These are phyloP conservation scores for Cyclophora punctaria DNA, from an alignment of 2,888 invertebrate species.

Conservation along the genomic window DNA sequence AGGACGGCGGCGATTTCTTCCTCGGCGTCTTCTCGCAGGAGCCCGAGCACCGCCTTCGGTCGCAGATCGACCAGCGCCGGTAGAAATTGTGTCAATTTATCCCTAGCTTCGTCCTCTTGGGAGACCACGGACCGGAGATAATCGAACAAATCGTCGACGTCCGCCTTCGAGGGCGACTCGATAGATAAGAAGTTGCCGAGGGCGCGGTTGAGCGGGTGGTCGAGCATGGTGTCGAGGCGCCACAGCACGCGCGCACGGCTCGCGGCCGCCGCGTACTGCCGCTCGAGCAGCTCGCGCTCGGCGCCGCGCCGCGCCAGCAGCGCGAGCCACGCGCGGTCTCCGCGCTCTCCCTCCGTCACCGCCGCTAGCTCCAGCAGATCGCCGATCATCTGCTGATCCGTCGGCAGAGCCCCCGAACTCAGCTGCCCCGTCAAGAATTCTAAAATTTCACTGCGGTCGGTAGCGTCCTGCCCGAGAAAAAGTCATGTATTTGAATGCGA, in stretches of 20 bases:
- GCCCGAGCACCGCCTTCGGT: slow-evolving; percentile 46
- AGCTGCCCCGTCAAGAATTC: slow-evolving; percentile 59
- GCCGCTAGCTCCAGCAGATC: slow-evolving; percentile 38
- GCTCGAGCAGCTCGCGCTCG: slow-evolving; percentile 30
- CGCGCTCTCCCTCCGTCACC: slow-evolving; percentile 38
- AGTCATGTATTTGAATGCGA: not conserved
- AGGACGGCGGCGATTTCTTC: not conserved
- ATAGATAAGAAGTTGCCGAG: not conserved
- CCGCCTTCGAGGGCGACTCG: slow-evolving; percentile 33
- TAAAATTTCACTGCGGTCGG: slow-evolving; percentile 50
- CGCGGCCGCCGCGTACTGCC: slow-evolving; percentile 20
- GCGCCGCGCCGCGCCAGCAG: slow-evolving; percentile 25
- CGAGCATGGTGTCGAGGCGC: slow-evolving; percentile 36
- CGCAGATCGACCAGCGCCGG: slow-evolving; percentile 36
- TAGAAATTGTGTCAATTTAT: slow-evolving; percentile 30
- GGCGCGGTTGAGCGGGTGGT: slow-evolving; percentile 9
- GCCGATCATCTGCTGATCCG: slow-evolving; percentile 45
- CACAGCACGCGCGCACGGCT: slow-evolving; percentile 47
- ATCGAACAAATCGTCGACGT: slow-evolving; percentile 56
- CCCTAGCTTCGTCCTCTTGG: slow-evolving; percentile 21
- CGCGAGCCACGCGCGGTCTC: slow-evolving; percentile 9
- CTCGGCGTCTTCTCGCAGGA: slow-evolving; percentile 41
- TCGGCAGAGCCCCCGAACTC: slow-evolving; percentile 47
- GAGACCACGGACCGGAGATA: slow-evolving; percentile 35
- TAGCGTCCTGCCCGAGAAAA: slow-evolving; percentile 32